Evolutionary conservation across 2,888 invertebrate species (phyloP).

Genomic region (Limnephilus rhombicus): DNA sequence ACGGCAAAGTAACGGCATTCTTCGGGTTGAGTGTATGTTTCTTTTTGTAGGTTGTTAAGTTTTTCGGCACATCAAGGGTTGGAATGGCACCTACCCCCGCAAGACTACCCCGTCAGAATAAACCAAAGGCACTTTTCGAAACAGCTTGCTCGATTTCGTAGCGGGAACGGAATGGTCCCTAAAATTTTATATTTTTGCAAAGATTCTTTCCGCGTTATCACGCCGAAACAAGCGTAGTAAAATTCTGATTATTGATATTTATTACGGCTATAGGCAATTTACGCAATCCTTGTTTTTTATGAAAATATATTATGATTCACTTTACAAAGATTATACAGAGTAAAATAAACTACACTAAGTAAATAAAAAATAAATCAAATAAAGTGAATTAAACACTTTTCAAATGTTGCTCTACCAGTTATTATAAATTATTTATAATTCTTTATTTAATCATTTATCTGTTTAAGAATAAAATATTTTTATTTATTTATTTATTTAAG

Average conservation of each 20-base stretch:
- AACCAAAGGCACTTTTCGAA: slow-evolving; percentile 39
- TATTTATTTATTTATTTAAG: no score
- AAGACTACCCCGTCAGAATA: slow-evolving; percentile 3
- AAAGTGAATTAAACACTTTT: no score
- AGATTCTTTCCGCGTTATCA: background rate
- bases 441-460: no score
- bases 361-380: no score
- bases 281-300: background rate
- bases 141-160: slow-evolving; percentile 46
- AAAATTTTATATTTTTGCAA: slow-evolving; percentile 35
- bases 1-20: slow-evolving; percentile 40
- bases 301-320: no score
- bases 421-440: no score
- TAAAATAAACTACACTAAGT: no score
- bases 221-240: background rate
- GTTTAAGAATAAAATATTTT: no score
- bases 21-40: slow-evolving; percentile 38
- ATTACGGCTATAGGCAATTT: background rate
- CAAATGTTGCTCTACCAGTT: no score
- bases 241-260: background rate
- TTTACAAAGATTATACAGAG: no score
- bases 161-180: slow-evolving; percentile 13
- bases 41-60: slow-evolving; percentile 49
- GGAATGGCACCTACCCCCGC: background rate
- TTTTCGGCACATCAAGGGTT: slow-evolving; percentile 39